Conservation (phyloP, 1,140 invertebrate genomes). For the Asbolus verrucosus region DNA sequence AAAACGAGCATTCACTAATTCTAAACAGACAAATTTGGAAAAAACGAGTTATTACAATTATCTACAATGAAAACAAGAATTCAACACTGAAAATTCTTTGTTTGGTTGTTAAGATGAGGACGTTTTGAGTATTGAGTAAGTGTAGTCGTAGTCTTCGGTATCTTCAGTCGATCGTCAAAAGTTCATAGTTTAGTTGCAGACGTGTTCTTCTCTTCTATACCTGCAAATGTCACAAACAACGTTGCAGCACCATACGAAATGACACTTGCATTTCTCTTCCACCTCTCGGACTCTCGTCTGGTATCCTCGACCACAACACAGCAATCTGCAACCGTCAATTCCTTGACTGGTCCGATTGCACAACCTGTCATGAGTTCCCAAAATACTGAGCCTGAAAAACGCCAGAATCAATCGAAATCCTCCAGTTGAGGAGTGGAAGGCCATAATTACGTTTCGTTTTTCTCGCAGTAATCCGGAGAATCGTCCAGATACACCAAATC, state of each 20-base stretch:
- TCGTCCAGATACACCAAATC: slow-evolving; percentile 87
- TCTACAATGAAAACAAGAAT: slow-evolving; percentile 27
- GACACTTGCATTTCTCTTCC: slow-evolving; percentile 91
- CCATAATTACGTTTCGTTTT: slow-evolving; percentile 87
- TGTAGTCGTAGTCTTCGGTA: slow-evolving; percentile 32
- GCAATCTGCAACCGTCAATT: slow-evolving; percentile 83
- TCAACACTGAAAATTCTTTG: no score
- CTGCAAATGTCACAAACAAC: slow-evolving; percentile 89
- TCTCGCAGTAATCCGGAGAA: slow-evolving; percentile 88
- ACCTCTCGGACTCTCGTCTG: slow-evolving; percentile 87
- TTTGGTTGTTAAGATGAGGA: slow-evolving; percentile 24
- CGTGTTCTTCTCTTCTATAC: slow-evolving; percentile 83
- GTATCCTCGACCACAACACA: slow-evolving; percentile 93
- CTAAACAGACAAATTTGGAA: slow-evolving; percentile 31
- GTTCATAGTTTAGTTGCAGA: slow-evolving; percentile 79
- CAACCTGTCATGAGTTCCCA: slow-evolving; percentile 85
- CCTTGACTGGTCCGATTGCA: slow-evolving; percentile 87
- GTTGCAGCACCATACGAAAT: slow-evolving; percentile 94
- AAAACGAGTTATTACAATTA: slow-evolving; percentile 28
- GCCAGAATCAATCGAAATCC: no score
- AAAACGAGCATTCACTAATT: slow-evolving; percentile 11
- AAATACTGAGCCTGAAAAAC: slow-evolving; percentile 80
- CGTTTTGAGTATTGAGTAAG: slow-evolving; percentile 18
- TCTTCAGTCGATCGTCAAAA: slow-evolving; percentile 42
- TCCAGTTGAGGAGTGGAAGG: no score